A percentile compares a stretch with the other conserved stretches of the same genome.
These are phyloP conservation scores for Phrynocephalus forsythii DNA, from an alignment of 2,797 vertebrate species.

Conservation along the genomic window DNA sequence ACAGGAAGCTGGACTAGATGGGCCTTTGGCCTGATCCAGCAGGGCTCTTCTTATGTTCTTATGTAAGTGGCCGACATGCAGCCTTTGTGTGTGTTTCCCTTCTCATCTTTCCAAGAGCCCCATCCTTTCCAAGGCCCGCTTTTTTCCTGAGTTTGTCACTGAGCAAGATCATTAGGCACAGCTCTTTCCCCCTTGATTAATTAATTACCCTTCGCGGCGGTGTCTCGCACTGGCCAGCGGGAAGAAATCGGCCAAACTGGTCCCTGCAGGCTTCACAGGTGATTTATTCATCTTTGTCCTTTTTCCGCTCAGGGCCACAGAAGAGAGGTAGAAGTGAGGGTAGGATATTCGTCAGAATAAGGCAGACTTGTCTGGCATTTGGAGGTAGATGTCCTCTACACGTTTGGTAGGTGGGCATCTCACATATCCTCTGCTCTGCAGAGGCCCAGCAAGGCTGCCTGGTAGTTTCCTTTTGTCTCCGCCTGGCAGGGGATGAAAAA, in stretches of 20 bases:
- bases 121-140: too few relatives aligned
- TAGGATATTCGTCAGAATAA: neutral
- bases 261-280: too few relatives aligned
- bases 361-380: neutral
- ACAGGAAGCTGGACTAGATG: too few relatives aligned
- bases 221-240: too few relatives aligned
- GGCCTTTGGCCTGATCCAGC: too few relatives aligned
- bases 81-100: too few relatives aligned
- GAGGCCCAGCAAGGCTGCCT: constrained; percentile 58
- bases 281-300: too few relatives aligned
- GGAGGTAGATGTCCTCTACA: neutral
- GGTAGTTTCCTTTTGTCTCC: constrained; percentile 58
- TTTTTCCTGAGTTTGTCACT: neutral
- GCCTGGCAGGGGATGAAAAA: constrained; percentile 50
- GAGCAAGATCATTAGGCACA: rapidly evolving
- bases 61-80: too few relatives aligned
- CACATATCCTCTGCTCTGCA: constrained; percentile 75
- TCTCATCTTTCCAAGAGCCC: too few relatives aligned
- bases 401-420: neutral
- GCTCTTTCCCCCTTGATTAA: neutral
- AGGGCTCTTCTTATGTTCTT: too few relatives aligned
- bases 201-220: rapidly evolving
- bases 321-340: too few relatives aligned
- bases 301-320: neutral
- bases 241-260: neutral